These are phyloP conservation scores for Drosophila punjabiensis DNA, from an alignment of 1,140 invertebrate genomes.

Conservation along the genomic window DNA sequence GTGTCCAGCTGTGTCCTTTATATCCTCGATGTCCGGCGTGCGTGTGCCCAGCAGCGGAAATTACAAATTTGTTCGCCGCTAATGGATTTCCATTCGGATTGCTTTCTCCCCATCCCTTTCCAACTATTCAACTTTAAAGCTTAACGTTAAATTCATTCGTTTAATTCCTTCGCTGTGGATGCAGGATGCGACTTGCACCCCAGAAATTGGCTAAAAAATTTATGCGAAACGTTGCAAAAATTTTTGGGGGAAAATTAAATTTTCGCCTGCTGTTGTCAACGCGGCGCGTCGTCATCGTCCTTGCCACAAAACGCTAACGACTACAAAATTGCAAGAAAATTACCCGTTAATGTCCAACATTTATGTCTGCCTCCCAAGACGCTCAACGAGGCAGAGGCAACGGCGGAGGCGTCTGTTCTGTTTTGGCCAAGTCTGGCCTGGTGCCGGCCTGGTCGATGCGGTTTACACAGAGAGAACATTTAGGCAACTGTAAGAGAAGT, in stretches of 20 bases:
- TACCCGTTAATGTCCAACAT: conserved; percentile 84
- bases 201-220: conserved; percentile 66
- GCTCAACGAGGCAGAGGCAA: conserved; percentile 38
- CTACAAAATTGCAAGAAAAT: conserved; percentile 85
- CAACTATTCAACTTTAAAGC: conserved; percentile 22
- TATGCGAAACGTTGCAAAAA: conserved; percentile 53
- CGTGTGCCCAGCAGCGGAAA: conserved; percentile 75
- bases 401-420: conserved; percentile 45
- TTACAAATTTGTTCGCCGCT: conserved; percentile 82
- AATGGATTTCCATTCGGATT: conserved; percentile 83
- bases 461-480: conserved; percentile 36
- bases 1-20: conserved; percentile 48
- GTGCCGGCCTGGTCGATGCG: conserved; percentile 31
- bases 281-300: conserved; percentile 55
- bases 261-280: conserved; percentile 49
- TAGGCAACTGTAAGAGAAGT: neutral
- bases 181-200: conserved; percentile 16
- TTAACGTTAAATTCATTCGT: conserved; percentile 14
- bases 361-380: conserved; percentile 73
- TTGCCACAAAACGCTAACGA: conserved; percentile 84
- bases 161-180: neutral
- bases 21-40: conserved; percentile 54
- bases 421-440: conserved; percentile 28
- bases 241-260: conserved; percentile 58
- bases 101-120: conserved; percentile 48